Percentiles rank a stretch among this genome's conserved stretches.
Evolutionary conservation across 1,140 invertebrate species (phyloP).

Genomic region (Eurosta solidaginis): DNA sequence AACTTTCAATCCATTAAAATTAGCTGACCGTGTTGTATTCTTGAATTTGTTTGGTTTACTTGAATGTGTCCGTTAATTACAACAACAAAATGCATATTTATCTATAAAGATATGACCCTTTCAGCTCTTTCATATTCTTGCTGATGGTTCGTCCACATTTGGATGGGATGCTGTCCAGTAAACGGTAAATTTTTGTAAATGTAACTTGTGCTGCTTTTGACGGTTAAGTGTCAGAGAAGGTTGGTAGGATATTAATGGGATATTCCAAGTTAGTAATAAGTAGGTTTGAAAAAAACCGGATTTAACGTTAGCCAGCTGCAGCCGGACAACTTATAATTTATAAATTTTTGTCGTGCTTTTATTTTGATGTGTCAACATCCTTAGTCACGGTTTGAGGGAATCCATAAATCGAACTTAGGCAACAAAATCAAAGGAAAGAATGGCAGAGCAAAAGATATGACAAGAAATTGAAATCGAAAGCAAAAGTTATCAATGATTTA

Average conservation of each 20-base stretch:
- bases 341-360: not conserved
- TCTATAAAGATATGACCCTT: not conserved
- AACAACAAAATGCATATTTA: not conserved
- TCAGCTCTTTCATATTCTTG: not conserved
- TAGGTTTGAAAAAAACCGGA: not conserved
- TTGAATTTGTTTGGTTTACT: not conserved
- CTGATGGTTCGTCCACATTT: not conserved
- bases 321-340: too few relatives aligned
- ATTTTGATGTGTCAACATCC: not conserved
- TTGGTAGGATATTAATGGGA: not conserved
- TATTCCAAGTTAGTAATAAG: not conserved
- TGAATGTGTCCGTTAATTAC: constrained; percentile 4
- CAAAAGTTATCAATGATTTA: too few relatives aligned
- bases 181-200: not conserved
- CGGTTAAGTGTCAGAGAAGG: constrained; percentile 7
- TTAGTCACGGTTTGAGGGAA: too few relatives aligned
- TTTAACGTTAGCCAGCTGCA: too few relatives aligned
- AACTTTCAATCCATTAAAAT: not conserved
- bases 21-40: not conserved
- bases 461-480: too few relatives aligned
- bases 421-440: too few relatives aligned
- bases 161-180: not conserved
- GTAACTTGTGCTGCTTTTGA: not conserved
- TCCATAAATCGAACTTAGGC: too few relatives aligned
- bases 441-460: too few relatives aligned